Percentiles rank a stretch among this genome's conserved stretches.
These are phyloP conservation scores for Zaprionus lachaisei DNA, from an alignment of 1,140 invertebrate species.

Conservation along the genomic window DNA sequence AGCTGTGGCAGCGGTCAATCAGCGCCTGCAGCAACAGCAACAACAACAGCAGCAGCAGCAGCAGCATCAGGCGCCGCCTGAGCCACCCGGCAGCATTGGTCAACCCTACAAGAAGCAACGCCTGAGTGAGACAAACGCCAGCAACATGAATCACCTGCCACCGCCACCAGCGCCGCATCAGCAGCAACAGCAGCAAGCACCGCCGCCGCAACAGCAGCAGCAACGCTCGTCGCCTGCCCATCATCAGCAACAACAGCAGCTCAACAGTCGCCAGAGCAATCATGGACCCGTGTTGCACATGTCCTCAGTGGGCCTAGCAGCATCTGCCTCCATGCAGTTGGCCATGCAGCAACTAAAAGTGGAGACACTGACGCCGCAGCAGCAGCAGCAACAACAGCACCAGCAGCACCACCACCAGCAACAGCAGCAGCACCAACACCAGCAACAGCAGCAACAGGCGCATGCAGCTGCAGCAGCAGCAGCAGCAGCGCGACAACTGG, in stretches of 20 bases:
- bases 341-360: slow-evolving; percentile 74
- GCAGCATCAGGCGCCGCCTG: slow-evolving; percentile 67
- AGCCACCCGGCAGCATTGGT: slow-evolving; percentile 83
- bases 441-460: slow-evolving; percentile 73
- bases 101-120: slow-evolving; percentile 93
- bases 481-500: slow-evolving; percentile 47
- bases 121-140: slow-evolving; percentile 86
- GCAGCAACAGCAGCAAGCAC: slow-evolving; percentile 27
- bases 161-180: slow-evolving; percentile 54
- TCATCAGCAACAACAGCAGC: slow-evolving; percentile 32
- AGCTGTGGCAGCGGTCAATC: slow-evolving; percentile 78
- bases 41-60: slow-evolving; percentile 52
- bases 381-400: slow-evolving; percentile 34
- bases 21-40: slow-evolving; percentile 50
- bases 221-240: slow-evolving; percentile 18
- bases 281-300: slow-evolving; percentile 44
- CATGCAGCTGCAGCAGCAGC: slow-evolving; percentile 85
- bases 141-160: slow-evolving; percentile 83
- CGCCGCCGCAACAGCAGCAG: slow-evolving; percentile 48
- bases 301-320: slow-evolving; percentile 21
- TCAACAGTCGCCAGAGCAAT: slow-evolving; percentile 45
- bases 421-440: slow-evolving; percentile 82
- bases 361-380: slow-evolving; percentile 70
- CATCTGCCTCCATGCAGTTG: slow-evolving; percentile 26
- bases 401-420: slow-evolving; percentile 50